Evolutionary conservation across 2,888 invertebrate genomes (phyloP), one percentile per base, ranked within the genome.

Genomic region (Lacanobia wlatinum): DNA sequence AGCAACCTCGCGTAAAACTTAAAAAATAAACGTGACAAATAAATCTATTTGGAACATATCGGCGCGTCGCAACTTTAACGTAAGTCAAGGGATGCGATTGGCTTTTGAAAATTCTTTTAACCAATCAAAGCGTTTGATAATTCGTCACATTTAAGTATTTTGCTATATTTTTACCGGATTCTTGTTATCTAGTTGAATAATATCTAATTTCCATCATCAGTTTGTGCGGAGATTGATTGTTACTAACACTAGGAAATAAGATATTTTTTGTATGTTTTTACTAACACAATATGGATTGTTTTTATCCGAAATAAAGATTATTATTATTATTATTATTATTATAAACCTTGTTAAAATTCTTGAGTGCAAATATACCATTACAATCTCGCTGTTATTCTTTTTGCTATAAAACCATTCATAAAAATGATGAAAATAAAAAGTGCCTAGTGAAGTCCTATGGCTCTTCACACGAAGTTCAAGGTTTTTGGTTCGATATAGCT

Each of bases 401-500:
- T 60, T 34, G 43, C 23, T 8, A 60, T 23, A 6, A 52, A n/a
- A 43, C 14, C n/a, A n/a, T n/a, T n/a, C n/a, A n/a, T n/a, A n/a
- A n/a, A n/a, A n/a, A n/a, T 14, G 40, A 40, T 10, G 1, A 23
- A 12, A 70, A 4, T 53, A 12, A 70, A 9, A 34, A 21, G 3
- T 48, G 8, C 4, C 34, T 16, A 18, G 28, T 8, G 2, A 48
- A 12, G 21, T n/a, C 7, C 7, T 70, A 16, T 16, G 9, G 12
- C 38, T 66, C 16, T 52, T 46, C n/a, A 16, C 52, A 16, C 43
- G 50, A 59, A 38, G 21, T 52, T 73, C 73, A 65, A 73, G 52
- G 73, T 43, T 59, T 52, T 53, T 59, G 14, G 66, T 67, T 73
- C 73, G 73, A 67, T 73, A 40, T 73, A 28, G 16, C 14, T 59